These are phyloP conservation scores for Paramuricea clavata DNA, from an alignment of 92 coral and sea anemone genomes.

Conservation along the genomic window DNA sequence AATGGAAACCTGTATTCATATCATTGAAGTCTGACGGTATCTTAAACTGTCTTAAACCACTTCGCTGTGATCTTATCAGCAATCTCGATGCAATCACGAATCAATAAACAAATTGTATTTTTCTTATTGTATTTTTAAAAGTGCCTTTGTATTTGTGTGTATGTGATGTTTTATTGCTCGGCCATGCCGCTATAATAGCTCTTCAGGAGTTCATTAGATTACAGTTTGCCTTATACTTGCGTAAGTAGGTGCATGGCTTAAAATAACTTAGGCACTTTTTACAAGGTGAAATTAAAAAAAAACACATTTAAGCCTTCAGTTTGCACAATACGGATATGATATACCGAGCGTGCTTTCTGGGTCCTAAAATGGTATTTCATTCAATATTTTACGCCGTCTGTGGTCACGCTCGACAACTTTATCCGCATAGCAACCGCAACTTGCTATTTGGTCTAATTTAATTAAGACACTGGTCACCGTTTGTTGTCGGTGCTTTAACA, in stretches of 20 bases:
- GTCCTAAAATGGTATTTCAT: background rate
- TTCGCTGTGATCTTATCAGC: background rate
- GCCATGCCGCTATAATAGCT: conserved; percentile 20
- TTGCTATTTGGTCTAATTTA: conserved; percentile 30
- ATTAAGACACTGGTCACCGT: conserved; percentile 21
- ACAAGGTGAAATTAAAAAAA: background rate
- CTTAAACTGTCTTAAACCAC: background rate
- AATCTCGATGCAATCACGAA: background rate
- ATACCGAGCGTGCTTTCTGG: background rate
- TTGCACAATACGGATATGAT: background rate
- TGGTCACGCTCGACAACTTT: background rate
- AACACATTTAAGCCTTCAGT: background rate
- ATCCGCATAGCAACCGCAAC: conserved; percentile 3
- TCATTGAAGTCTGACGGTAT: background rate
- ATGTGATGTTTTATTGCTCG: conserved; percentile 18
- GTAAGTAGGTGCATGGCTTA: background rate
- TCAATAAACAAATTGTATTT: conserved; percentile 11
- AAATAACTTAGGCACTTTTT: background rate
- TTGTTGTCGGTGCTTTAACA: conserved; percentile 36
- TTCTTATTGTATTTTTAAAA: conserved; percentile 1
- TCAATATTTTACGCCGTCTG: background rate
- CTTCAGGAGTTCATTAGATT: conserved; percentile 31
- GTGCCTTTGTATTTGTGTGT: conserved; percentile 23
- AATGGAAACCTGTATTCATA: background rate
- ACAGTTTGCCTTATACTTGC: background rate